A percentile compares a stretch with the other conserved stretches of the same genome.
Conservation (phyloP, 2,888 invertebrate genomes). For the Drosophila kambysellisi region DNA sequence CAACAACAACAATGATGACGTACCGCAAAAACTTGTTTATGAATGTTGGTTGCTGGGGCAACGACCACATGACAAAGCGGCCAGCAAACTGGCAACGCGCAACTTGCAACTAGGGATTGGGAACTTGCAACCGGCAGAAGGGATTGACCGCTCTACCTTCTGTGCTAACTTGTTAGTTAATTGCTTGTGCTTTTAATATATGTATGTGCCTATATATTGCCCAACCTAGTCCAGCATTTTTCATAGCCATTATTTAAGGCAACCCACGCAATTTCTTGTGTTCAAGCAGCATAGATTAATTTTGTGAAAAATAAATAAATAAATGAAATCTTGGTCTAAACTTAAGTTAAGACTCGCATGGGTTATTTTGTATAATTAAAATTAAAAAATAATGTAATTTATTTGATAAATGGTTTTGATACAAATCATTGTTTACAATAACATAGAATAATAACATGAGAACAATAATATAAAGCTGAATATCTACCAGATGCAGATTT, state of each 20-base stretch:
- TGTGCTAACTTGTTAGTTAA: slow-evolving; percentile 58
- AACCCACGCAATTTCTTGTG: not conserved
- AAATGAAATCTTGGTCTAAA: not conserved
- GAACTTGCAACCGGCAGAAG: slow-evolving; percentile 16
- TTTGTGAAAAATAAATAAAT: not conserved
- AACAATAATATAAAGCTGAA: not conserved
- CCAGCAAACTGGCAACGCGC: slow-evolving; percentile 25
- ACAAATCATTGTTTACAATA: too few relatives aligned
- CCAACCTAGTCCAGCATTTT: slow-evolving; percentile 5
- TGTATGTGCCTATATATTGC: slow-evolving; percentile 1
- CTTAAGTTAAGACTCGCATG: not conserved
- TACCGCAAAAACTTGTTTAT: slow-evolving; percentile 71
- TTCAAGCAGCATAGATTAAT: not conserved
- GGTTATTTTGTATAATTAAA: too few relatives aligned
- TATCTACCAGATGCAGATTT: not conserved
- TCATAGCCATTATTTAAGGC: not conserved
- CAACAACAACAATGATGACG: slow-evolving; percentile 54
- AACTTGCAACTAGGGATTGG: slow-evolving; percentile 22
- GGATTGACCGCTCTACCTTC: slow-evolving; percentile 16
- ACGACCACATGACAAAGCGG: slow-evolving; percentile 68
- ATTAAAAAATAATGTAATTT: too few relatives aligned
- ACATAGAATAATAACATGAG: too few relatives aligned
- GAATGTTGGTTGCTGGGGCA: slow-evolving; percentile 80
- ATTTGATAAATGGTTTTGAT: too few relatives aligned
- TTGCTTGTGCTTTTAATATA: slow-evolving; percentile 23